These are phyloP conservation scores for Lithophane socia DNA, from an alignment of 2,888 invertebrate genomes.

Conservation along the genomic window DNA sequence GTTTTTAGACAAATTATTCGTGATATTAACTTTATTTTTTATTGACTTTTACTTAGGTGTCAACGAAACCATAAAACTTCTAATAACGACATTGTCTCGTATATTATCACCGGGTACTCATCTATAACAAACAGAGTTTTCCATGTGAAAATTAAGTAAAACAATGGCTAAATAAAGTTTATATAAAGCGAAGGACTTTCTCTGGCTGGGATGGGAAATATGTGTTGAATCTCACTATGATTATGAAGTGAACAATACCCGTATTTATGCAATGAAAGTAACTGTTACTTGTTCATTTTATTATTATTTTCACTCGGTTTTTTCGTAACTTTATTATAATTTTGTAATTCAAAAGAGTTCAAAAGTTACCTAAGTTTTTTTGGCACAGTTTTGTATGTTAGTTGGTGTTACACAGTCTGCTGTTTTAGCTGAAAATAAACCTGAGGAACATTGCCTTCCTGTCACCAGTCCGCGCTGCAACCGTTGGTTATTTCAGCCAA, in stretches of 20 bases:
- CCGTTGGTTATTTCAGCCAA: too few species aligned
- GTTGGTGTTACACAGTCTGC: not conserved
- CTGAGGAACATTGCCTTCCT: not conserved
- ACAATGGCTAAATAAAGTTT: slow-evolving; percentile 69
- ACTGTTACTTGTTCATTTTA: slow-evolving; percentile 72
- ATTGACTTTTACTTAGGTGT: slow-evolving; percentile 10
- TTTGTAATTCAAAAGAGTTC: slow-evolving; percentile 55
- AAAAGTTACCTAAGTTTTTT: slow-evolving; percentile 31
- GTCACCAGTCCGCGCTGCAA: too few species aligned
- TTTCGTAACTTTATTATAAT: slow-evolving; percentile 59
- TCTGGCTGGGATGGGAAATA: slow-evolving; percentile 71
- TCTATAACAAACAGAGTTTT: slow-evolving; percentile 62
- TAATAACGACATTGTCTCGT: slow-evolving; percentile 45
- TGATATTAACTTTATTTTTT: not conserved
- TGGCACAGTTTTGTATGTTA: not conserved
- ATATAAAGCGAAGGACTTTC: slow-evolving; percentile 71
- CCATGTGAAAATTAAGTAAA: slow-evolving; percentile 68
- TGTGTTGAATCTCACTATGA: slow-evolving; percentile 57
- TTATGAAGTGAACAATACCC: slow-evolving; percentile 77
- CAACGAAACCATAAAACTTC: slow-evolving; percentile 46
- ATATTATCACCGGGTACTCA: slow-evolving; percentile 31
- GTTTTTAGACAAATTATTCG: not conserved
- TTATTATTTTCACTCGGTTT: slow-evolving; percentile 67
- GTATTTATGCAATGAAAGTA: slow-evolving; percentile 87
- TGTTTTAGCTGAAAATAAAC: slow-evolving; percentile 1